These are phyloP conservation scores for Melanotus villosus DNA, from an alignment of 2,888 invertebrate genomes.

Conservation along the genomic window DNA sequence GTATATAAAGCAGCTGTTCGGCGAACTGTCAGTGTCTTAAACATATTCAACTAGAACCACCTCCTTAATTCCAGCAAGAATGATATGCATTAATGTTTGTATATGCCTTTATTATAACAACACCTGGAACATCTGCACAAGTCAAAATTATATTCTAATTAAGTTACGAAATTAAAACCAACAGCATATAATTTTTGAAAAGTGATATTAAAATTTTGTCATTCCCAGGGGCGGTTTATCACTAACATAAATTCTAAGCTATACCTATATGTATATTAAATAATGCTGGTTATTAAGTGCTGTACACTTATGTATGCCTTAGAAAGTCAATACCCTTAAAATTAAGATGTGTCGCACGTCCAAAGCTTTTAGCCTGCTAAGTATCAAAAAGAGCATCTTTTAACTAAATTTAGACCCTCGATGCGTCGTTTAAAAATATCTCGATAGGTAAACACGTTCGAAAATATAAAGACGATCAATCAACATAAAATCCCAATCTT, in stretches of 20 bases:
- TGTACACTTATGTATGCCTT: no score
- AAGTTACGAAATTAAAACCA: no score
- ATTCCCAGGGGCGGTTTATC: no score
- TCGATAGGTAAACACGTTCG: not conserved
- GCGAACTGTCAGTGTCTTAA: constrained; percentile 2
- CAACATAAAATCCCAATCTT: not conserved
- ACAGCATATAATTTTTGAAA: no score
- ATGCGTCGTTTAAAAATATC: constrained; percentile 1
- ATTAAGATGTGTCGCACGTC: no score
- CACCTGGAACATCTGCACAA: constrained; percentile 10
- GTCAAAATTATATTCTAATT: not conserved
- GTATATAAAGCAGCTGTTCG: constrained; percentile 12
- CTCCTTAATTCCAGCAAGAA: constrained; percentile 20
- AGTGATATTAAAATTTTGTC: no score
- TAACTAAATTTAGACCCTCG: not conserved
- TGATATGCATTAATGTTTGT: constrained; percentile 18
- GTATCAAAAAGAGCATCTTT: not conserved
- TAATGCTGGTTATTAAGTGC: no score
- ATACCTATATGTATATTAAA: no score
- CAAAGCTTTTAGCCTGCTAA: not conserved
- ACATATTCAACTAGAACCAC: constrained; percentile 6
- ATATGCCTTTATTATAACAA: not conserved
- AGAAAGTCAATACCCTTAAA: no score
- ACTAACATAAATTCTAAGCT: no score
- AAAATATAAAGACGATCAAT: constrained; percentile 3